A percentile compares a stretch with the other conserved stretches of the same genome.
Evolutionary conservation across 2,113 vertebrate genomes (phyloP).

Genomic region (Cephalopholis sonnerati): DNA sequence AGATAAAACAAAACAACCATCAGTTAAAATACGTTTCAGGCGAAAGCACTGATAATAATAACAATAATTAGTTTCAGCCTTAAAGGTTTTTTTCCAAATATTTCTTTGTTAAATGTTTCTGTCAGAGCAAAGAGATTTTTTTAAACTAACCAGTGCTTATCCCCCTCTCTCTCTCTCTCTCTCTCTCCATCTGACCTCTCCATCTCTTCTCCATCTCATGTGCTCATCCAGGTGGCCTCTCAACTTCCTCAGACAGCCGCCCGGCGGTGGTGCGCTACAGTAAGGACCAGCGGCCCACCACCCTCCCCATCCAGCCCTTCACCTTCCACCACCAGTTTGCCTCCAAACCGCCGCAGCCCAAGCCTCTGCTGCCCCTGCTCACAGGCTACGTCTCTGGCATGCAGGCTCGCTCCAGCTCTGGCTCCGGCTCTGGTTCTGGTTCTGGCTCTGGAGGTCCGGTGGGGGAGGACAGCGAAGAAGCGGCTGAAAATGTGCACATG

Average conservation of each 20-base stretch:
- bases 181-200: not conserved
- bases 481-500: conserved; percentile 80
- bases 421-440: conserved; percentile 46
- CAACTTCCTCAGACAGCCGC: conserved; percentile 83
- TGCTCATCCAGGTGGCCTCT: conserved; percentile 80
- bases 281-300: conserved; percentile 96
- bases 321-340: conserved; percentile 96
- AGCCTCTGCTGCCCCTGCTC: conserved; percentile 89
- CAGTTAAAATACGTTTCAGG: too few species aligned
- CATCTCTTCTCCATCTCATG: not conserved
- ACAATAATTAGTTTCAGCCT: too few species aligned
- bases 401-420: conserved; percentile 80
- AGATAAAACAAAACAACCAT: too few species aligned
- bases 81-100: not conserved
- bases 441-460: conserved; percentile 52
- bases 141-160: not conserved
- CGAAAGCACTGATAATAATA: too few species aligned
- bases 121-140: not conserved
- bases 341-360: conserved; percentile 84
- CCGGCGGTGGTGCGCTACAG: conserved; percentile 91
- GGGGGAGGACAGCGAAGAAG: conserved; percentile 73
- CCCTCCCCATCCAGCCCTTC: conserved; percentile 98
- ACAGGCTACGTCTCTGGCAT: conserved; percentile 90
- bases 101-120: not conserved
- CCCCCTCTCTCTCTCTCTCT: too few species aligned